Evolutionary conservation across 1,140 invertebrate species (phyloP).

Genomic region (Polyergus mexicanus): DNA sequence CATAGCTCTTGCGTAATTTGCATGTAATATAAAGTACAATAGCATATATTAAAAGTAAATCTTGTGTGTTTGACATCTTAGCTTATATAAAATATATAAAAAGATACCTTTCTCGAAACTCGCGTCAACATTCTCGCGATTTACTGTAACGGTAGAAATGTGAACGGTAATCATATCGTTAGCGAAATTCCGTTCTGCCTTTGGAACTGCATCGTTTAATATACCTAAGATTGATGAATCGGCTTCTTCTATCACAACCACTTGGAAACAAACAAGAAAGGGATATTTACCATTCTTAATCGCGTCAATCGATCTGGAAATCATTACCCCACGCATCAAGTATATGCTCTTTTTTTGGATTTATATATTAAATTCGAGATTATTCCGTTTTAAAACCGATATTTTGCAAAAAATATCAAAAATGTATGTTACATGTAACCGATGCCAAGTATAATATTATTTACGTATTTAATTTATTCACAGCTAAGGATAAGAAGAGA

Average conservation of each 20-base stretch:
- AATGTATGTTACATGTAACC: neutral
- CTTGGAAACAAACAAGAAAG: conserved; percentile 67
- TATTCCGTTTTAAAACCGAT: neutral
- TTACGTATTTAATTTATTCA: neutral
- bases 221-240: conserved; percentile 75
- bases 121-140: conserved; percentile 77
- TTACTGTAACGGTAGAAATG: conserved; percentile 74
- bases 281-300: neutral
- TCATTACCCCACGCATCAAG: neutral
- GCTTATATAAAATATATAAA: conserved; percentile 4
- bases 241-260: conserved; percentile 80
- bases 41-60: neutral
- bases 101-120: conserved; percentile 79
- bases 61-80: neutral
- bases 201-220: conserved; percentile 76
- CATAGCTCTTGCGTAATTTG: neutral
- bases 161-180: conserved; percentile 75
- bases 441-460: neutral
- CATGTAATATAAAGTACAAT: neutral
- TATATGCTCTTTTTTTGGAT: neutral
- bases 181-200: conserved; percentile 75
- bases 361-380: neutral
- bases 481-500: neutral
- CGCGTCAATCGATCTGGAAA: too few relatives aligned
- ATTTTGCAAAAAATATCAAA: neutral